Evolutionary conservation across 2,113 vertebrate species (phyloP).

Genomic region (Rhabdomys dilectus): DNA sequence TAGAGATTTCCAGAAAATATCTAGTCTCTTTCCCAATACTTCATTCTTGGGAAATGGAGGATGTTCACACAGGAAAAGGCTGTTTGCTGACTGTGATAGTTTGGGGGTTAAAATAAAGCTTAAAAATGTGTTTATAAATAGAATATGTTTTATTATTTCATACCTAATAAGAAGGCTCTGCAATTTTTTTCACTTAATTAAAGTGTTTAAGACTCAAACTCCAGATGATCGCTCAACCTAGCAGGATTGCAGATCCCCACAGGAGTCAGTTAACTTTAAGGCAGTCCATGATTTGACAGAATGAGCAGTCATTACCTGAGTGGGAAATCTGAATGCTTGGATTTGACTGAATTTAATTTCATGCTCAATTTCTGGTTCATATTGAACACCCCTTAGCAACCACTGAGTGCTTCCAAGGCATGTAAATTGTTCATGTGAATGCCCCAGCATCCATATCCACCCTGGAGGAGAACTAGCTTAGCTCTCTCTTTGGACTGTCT

Average conservation of each 20-base stretch:
- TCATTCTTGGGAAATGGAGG: background rate
- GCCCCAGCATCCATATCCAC: background rate
- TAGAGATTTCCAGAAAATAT: slow-evolving; percentile 39
- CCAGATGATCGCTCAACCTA: background rate
- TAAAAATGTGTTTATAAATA: background rate
- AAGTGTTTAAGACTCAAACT: background rate
- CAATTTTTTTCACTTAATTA: background rate
- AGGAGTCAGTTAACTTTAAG: slow-evolving; percentile 26
- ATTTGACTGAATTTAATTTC: slow-evolving; percentile 24
- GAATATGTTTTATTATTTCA: background rate
- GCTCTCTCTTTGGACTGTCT: background rate
- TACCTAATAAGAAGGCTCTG: background rate
- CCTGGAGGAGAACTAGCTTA: background rate
- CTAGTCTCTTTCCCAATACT: background rate
- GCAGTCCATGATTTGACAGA: background rate
- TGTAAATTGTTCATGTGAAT: background rate
- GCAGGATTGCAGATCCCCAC: background rate
- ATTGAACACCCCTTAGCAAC: background rate
- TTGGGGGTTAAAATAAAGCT: background rate
- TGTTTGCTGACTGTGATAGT: background rate
- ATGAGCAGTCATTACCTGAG: background rate
- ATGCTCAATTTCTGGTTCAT: background rate
- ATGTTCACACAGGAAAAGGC: background rate
- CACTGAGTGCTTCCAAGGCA: background rate
- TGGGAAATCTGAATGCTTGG: background rate